These are phyloP conservation scores for Dromiciops gliroides DNA, from an alignment of 2,113 vertebrate species.

Conservation along the genomic window DNA sequence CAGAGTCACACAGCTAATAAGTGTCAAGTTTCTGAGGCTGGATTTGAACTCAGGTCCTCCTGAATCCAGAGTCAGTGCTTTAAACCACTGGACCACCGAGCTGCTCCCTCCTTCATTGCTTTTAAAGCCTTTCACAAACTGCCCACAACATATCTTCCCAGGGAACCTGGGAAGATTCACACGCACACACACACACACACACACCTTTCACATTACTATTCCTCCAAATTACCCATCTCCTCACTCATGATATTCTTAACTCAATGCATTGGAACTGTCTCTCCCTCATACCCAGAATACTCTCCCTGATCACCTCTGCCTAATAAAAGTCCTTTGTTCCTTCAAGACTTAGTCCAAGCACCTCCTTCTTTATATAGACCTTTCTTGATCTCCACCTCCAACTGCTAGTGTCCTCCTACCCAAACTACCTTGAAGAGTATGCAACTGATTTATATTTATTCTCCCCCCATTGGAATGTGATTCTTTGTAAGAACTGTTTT, in stretches of 20 bases:
- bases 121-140: neutral
- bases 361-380: neutral
- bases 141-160: neutral
- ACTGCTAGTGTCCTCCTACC: neutral
- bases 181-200: no score
- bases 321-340: neutral
- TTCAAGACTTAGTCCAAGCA: neutral
- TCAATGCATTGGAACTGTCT: neutral
- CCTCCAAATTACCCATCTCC: neutral
- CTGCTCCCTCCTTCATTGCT: neutral
- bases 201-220: neutral
- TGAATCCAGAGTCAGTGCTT: no score
- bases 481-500: neutral
- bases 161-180: no score
- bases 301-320: neutral
- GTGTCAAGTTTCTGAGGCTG: no score
- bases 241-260: neutral
- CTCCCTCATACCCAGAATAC: neutral
- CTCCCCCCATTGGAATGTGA: neutral
- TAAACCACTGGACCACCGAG: no score
- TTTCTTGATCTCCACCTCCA: neutral
- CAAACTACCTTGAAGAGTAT: neutral
- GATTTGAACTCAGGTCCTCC: no score
- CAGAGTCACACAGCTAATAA: no score
- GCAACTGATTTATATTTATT: neutral